Evolutionary conservation across 2,888 invertebrate species (phyloP), one percentile per base, ranked within the genome.

Genomic region (Dolichomitus sp.): DNA sequence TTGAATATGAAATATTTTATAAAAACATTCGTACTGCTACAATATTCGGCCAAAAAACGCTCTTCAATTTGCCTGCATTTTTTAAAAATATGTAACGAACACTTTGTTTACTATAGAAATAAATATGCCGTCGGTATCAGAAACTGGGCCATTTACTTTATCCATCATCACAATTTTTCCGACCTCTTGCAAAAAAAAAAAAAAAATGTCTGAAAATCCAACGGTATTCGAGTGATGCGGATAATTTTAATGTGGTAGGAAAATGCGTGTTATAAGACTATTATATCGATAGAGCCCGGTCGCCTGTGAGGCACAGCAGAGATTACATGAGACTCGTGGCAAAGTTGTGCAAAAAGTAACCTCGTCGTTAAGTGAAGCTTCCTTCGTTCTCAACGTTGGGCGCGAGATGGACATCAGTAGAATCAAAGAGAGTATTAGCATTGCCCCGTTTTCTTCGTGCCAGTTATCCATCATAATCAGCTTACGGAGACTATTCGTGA

Each of bases 391-490:
- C 69, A 52, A 50, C 50, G 65, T 11, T 23, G 30, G 14, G 48
- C 27, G 19, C n/a, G n/a, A 30, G 12, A n/a, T 48, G 61, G 48
- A 75, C 61, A 72, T 66, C 61, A 68, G 6, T 9, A 9, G 66
- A 48, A 48, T 57, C 30, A 48, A 61, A 59, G 70, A 69, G 45
- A 59, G 42, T 73, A 84, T 79, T 80, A 80, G 75, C 84, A 79
- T 68, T 77, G 77, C 72, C 54, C 59, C 42, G 17, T 52, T 40
- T 81, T 77, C 68, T 80, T 84, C 84, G 40, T 73, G 77, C 59
- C 66, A 61, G 57, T 80, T 75, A 82, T 87, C 82, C 86, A 84
- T 84, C 80, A 81, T 86, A 86, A 89, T 88, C 85, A 88, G 81
- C 80, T 84, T 81, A 78, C 81, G 79, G 23, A 72, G 48, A 50